Percentiles rank a stretch among this genome's conserved stretches.
Evolutionary conservation across 2,113 vertebrate species (phyloP).

Genomic region (Planiliza haematocheilus): DNA sequence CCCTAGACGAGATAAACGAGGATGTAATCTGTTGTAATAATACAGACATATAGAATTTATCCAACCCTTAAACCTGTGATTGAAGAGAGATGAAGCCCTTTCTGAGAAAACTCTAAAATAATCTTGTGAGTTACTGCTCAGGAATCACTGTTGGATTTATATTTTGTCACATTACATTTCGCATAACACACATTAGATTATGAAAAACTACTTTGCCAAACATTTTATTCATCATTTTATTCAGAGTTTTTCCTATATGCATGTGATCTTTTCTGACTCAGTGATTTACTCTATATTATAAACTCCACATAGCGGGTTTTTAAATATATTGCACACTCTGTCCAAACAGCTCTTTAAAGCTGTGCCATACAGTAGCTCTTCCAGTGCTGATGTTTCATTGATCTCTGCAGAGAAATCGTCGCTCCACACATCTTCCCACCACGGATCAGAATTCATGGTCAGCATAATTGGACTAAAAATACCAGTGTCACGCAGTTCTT

Average conservation of each 20-base stretch:
- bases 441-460: constrained; percentile 31
- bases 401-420: constrained; percentile 26
- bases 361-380: neutral
- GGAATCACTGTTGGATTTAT: neutral
- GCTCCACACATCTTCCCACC: constrained; percentile 20
- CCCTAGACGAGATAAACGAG: constrained; percentile 6
- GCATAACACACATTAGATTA: no score
- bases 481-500: neutral
- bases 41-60: constrained; percentile 27
- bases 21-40: constrained; percentile 35
- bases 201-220: neutral
- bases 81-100: constrained; percentile 9
- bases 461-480: constrained; percentile 13
- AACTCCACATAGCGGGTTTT: no score
- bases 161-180: neutral
- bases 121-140: constrained; percentile 19
- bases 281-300: neutral
- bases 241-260: no score
- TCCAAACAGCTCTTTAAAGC: neutral
- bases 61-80: constrained; percentile 31
- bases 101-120: constrained; percentile 18
- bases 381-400: constrained; percentile 13
- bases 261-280: no score
- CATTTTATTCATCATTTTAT: neutral
- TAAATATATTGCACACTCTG: neutral